phyloP scores from a whole-genome alignment of 2,113 vertebrate genomes.

The Notarius quadriscutis region DNA sequence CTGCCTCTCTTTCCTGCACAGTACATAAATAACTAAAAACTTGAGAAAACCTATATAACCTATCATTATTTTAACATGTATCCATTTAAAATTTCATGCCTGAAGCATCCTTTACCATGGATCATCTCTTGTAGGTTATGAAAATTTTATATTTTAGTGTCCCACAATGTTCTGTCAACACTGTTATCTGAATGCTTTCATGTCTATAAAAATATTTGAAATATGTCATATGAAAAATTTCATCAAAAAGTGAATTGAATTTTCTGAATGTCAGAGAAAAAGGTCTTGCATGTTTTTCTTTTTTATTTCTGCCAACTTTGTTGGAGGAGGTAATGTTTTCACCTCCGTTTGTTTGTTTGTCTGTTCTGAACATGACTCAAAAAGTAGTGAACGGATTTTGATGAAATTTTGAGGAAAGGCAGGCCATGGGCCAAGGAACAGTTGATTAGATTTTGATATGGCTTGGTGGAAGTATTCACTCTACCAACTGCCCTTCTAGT shows the following conservation, averaged over 20 bases:
- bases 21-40: background rate
- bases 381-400: no score
- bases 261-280: background rate
- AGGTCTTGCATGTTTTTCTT: no score
- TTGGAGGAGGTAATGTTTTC: no score
- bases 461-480: no score
- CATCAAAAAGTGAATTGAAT: background rate
- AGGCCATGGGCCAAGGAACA: no score
- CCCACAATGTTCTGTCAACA: background rate
- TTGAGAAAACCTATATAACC: background rate
- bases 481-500: background rate
- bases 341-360: no score
- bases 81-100: background rate
- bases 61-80: background rate
- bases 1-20: background rate
- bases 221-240: background rate
- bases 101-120: background rate
- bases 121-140: background rate
- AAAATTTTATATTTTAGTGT: background rate
- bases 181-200: background rate
- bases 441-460: no score
- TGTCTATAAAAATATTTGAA: background rate
- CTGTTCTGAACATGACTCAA: no score
- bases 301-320: no score
- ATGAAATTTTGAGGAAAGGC: no score